Evolutionary conservation across 2,113 vertebrate genomes (phyloP), one percentile per base, ranked within the genome.

Genomic region (Oxyura jamaicensis): DNA sequence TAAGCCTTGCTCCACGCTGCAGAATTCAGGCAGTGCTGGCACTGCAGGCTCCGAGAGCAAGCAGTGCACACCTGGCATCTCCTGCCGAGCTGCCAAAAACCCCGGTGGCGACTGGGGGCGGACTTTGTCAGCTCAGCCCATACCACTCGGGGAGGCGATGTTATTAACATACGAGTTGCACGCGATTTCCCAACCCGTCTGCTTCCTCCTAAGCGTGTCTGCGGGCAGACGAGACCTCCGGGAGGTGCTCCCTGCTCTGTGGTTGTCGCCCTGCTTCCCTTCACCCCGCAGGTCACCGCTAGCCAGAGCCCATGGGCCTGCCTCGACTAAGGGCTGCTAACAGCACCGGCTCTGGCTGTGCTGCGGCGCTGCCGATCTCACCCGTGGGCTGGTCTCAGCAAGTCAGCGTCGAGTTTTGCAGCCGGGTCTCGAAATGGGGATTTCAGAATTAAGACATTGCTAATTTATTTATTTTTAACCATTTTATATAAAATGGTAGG

Each of bases 41-140:
- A 48, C 6, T 4, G 11, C 2, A 2, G 22, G 39, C 76, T 90
- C 55, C n/a, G 52, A 46, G 42, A 33, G 44, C 0, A 0, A 83
- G 84, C 28, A 55, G 3, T 0, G 5, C 55, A 22, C 11, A 5
- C 15, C 65, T 3, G 2, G 39, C 33, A 21, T 35, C 66, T 66
- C 5, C 1, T 48, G 14, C 81, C 68, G 66, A 44, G 41, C 50
- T 86, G 63, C 22, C 16, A 62, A 13, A 91, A 91, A 9, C 50
- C 59, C 22, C 10, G 1, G 3, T 79, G 71, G 11, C 20, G 19
- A n/a, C 63, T 21, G 31, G 28, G 19, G 55, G 11, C 5, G 4
- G 65, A 58, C 50, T 69, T 67, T 41, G 25, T 36, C 68, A 44
- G 9, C n/a, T 88, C 53, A 46, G 41, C 22, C 58, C 44, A 56